Base-by-base conservation (phyloP, 2,113 vertebrate genomes). In the Laterallus jamaicensis region DNA sequence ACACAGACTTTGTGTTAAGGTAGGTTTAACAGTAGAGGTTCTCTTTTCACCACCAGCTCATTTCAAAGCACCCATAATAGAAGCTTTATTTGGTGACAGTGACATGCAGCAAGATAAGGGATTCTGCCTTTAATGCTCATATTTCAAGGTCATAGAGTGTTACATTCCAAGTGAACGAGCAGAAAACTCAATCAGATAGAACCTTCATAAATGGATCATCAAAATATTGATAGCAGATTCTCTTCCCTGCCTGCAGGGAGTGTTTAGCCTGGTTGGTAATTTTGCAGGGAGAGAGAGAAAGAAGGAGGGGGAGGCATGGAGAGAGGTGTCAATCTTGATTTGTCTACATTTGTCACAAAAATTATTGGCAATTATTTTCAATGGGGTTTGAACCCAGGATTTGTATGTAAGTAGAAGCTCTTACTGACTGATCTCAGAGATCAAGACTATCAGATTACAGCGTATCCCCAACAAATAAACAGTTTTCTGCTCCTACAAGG, bases 71-170 rank as follows among this genome's bases (percentile, higher is more conserved):
- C 35, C 52, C 29, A 2, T 90, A 91, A 97, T 74, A 79, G 82
- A 86, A 79, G 50, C 70, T 94, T 97, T 97, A 95, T 89, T 95
- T 96, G 95, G 84, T 96, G 97, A 97, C 94, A 95, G 87, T 91
- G 96, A 97, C 96, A 96, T 73, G 82, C 40, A 86, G 76, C 86
- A 86, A 97, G 97, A 97, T 97, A 95, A 98, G 93, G n/a, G 58
- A 88, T 63, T 70, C 79, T 93, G 86, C 91, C 87, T 96, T 95
- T 97, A 97, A 91, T 77, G 96, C 86, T 97, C 88, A 82, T 92
- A 97, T 98, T 98, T 98, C 97, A 96, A 97, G 97, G 97, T 98
- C 96, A 97, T 86, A 56, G 79, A 92, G 70, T 73, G 56, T 83
- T 97, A 50, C 78, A 90, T 95, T 95, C 82, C 92, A 94, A 82